Evolutionary conservation across 2,797 vertebrate genomes (phyloP).

Genomic region (Hyperoplus lanceolatus): DNA sequence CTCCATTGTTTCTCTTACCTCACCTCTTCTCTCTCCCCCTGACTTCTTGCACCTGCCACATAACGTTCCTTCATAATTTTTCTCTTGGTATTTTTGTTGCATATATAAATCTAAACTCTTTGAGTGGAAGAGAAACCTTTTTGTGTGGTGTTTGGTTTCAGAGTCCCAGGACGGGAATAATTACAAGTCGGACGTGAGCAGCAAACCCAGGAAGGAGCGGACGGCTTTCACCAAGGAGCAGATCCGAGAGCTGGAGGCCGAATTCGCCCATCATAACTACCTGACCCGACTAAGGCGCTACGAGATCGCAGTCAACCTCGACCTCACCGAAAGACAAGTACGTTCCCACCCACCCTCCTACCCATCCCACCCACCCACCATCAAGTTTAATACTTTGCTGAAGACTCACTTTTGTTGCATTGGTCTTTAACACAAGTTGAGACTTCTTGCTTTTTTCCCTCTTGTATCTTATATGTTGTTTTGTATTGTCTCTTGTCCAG

Average conservation of each 20-base stretch:
- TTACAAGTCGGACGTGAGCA: constrained; percentile 97
- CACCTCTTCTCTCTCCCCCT: constrained; percentile 42
- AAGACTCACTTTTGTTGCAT: no score
- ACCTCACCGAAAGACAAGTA: constrained; percentile 99
- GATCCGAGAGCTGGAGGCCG: constrained; percentile 98
- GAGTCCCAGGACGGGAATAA: constrained; percentile 96
- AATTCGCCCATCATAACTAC: constrained; percentile 99
- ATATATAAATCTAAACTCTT: constrained; percentile 67
- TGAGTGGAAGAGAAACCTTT: constrained; percentile 65
- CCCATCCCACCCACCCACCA: no score
- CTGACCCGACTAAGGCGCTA: constrained; percentile 97
- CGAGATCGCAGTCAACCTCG: constrained; percentile 98
- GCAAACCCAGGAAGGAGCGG: constrained; percentile 98
- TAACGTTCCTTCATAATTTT: constrained; percentile 50
- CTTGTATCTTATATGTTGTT: no score
- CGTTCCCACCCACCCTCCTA: constrained; percentile 25
- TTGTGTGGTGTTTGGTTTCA: constrained; percentile 84
- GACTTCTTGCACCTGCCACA: constrained; percentile 75
- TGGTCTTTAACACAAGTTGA: no score
- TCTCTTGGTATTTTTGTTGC: constrained; percentile 52
- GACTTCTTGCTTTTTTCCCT: no score
- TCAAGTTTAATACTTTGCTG: no score
- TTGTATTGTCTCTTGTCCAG: no score
- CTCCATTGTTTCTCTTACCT: constrained; percentile 75
- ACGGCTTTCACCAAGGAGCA: constrained; percentile 99